These are phyloP conservation scores for Actinemys pallida DNA, from an alignment of 2,113 vertebrate genomes.

Conservation along the genomic window DNA sequence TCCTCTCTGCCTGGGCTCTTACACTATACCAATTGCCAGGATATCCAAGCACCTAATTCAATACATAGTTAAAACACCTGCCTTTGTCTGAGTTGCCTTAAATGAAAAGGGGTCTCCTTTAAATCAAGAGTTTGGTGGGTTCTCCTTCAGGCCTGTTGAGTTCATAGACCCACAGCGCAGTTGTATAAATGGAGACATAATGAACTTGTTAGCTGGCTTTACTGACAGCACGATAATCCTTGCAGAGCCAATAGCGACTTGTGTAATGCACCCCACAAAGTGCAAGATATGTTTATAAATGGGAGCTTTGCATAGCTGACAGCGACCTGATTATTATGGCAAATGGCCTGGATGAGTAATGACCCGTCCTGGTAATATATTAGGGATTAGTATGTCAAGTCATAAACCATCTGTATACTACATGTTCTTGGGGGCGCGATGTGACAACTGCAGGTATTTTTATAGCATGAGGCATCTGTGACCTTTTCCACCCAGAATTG, in stretches of 20 bases:
- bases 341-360: background rate
- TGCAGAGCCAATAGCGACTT: background rate
- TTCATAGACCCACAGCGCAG: background rate
- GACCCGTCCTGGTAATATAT: background rate
- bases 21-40: background rate
- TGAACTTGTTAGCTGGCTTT: background rate
- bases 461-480: too few species aligned
- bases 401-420: background rate
- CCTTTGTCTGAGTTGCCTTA: background rate
- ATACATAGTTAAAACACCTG: background rate
- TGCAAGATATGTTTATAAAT: background rate
- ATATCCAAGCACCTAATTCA: background rate
- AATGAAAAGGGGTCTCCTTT: background rate
- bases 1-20: background rate
- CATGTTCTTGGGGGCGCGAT: too few species aligned
- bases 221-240: background rate
- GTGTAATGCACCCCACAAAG: background rate
- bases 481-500: background rate
- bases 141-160: background rate
- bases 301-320: background rate
- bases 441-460: background rate
- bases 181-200: background rate
- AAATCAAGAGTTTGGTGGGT: background rate
- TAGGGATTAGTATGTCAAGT: background rate
- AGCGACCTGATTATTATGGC: background rate